These are phyloP conservation scores for Onychomys torridus DNA, from an alignment of 2,797 vertebrate species.

Conservation along the genomic window DNA sequence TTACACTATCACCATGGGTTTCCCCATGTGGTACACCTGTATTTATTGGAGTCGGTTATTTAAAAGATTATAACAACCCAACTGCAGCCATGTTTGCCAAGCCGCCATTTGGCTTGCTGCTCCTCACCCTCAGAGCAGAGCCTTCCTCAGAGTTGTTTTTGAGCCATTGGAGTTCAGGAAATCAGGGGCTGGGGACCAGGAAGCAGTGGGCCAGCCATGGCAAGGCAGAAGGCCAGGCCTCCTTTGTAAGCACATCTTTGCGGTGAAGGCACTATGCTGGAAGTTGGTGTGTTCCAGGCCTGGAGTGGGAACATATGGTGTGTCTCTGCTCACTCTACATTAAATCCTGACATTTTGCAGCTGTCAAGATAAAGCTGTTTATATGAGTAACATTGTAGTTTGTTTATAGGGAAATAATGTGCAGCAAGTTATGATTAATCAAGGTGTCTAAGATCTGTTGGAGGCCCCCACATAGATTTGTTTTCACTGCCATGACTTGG, in stretches of 20 bases:
- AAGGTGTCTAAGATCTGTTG: slow-evolving; percentile 88
- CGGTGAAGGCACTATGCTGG: slow-evolving; percentile 83
- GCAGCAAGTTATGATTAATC: slow-evolving; percentile 89
- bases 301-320: slow-evolving; percentile 87
- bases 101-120: neutral
- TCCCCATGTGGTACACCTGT: slow-evolving; percentile 69
- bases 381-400: slow-evolving; percentile 88
- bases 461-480: slow-evolving; percentile 78
- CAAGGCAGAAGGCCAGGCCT: slow-evolving; percentile 68
- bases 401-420: slow-evolving; percentile 90
- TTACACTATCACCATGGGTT: neutral
- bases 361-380: slow-evolving; percentile 90
- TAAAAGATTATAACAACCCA: slow-evolving; percentile 29
- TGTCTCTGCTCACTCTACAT: slow-evolving; percentile 85
- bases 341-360: slow-evolving; percentile 91
- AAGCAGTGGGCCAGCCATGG: slow-evolving; percentile 70
- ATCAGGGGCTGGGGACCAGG: slow-evolving; percentile 52
- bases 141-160: slow-evolving; percentile 40
- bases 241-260: slow-evolving; percentile 81
- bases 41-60: slow-evolving; percentile 44
- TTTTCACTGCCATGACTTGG: slow-evolving; percentile 76
- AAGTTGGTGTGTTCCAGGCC: slow-evolving; percentile 86
- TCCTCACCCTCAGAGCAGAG: neutral
- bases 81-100: neutral
- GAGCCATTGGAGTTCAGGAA: slow-evolving; percentile 34